Evolutionary conservation across 1,140 invertebrate genomes (phyloP), one percentile per base, ranked within the genome.

Genomic region (Nymphalis io): DNA sequence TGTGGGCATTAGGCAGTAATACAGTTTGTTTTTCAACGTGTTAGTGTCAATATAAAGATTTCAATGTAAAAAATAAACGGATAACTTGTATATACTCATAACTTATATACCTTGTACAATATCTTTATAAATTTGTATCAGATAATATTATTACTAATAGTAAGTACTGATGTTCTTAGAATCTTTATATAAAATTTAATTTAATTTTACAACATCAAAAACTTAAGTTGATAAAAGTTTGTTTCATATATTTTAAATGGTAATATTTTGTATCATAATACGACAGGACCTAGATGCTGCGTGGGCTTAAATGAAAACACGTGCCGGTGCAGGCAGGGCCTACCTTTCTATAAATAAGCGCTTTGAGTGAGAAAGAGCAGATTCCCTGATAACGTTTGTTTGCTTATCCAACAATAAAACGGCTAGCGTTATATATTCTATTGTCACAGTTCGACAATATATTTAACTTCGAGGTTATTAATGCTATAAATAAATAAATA

Each of bases 311-410:
- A 73, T 81, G 64, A 62, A 76, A 75, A 79, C 79, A 81, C 77
- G 79, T 80, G 80, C 70, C 61, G 59, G 40, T 64, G 71, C 71
- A 68, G 18, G 58, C 70, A 77, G 66, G 70, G 70, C 70, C 77
- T 71, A 60, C 61, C 70, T 74, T 70, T 76, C 78, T 79, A 80
- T 77, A 79, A 80, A 82, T 82, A 81, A 66, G 71, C 60, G 21
- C 53, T 57, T 67, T 63, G 66, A 70, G 72, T 78, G 74, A 71
- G 73, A 73, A 70, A 73, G 69, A 79, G 53, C 70, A 74, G 71
- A 76, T 53, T 69, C 73, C 38, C 68, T 70, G 61, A 70, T 68
- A 72, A 62, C 62, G 58, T 58, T 61, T 40, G 38, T 68, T 44
- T 68, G 57, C 61, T 71, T 65, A 42, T 20, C n/a, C 13, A 55